Percentiles rank a stretch among this genome's conserved stretches.
phyloP scores from a whole-genome alignment of 2,797 vertebrate genomes.

The Alauda arvensis region DNA sequence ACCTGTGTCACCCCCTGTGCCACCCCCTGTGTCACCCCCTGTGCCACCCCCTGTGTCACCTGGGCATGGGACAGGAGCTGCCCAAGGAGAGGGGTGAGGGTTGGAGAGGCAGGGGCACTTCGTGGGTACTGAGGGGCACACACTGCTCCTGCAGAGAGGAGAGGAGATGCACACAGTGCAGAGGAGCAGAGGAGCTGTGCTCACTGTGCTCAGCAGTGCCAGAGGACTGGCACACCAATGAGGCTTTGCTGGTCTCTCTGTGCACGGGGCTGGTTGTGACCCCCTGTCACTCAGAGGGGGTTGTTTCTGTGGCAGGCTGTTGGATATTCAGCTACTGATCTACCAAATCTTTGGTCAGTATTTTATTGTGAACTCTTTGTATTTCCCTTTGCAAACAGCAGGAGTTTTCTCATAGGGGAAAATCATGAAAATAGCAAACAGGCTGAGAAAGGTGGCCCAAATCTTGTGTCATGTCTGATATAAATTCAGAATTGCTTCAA shows the following conservation, averaged over 20 bases:
- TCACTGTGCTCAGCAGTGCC: neutral
- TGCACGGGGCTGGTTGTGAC: neutral
- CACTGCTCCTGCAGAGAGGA: neutral
- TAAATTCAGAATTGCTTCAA: neutral
- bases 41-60: no score
- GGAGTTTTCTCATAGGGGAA: neutral
- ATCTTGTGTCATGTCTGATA: neutral
- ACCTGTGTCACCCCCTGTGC: neutral
- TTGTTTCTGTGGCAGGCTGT: neutral
- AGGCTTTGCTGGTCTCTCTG: neutral
- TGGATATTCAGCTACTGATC: neutral
- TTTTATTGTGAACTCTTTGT: neutral
- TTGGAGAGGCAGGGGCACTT: neutral
- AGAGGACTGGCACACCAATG: neutral
- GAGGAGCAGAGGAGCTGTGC: neutral
- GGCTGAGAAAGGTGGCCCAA: neutral
- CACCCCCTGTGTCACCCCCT: no score
- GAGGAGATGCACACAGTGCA: neutral
- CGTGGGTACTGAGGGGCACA: neutral
- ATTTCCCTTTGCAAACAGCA: neutral
- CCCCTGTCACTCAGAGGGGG: accelerated
- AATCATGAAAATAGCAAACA: neutral
- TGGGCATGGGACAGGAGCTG: neutral
- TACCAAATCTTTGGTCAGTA: neutral
- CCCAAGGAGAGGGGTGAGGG: neutral